A percentile compares a stretch with the other conserved stretches of the same genome.
Conservation (phyloP, 2,113 vertebrate species). For the Struthidea cinerea region DNA sequence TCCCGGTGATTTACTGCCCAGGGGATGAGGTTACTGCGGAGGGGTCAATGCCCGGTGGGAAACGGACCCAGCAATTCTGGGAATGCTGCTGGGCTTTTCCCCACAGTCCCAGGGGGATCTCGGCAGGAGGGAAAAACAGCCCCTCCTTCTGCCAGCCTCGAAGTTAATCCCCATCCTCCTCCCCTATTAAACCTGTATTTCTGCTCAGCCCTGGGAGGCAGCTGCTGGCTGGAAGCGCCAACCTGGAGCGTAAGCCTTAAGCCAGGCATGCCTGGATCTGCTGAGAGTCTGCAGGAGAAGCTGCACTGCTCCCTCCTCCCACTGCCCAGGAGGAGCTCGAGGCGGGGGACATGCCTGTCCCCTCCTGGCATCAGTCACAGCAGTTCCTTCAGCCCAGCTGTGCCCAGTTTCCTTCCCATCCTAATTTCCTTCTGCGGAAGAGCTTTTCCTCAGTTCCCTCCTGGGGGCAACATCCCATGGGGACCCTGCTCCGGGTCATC, state of each 20-base stretch:
- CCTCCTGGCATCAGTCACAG: not conserved
- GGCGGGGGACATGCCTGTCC: not conserved
- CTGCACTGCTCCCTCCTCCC: not conserved
- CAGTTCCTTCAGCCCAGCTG: not conserved
- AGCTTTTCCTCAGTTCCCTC: not conserved
- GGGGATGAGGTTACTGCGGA: not conserved
- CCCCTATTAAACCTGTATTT: conserved; percentile 26
- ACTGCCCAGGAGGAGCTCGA: not conserved
- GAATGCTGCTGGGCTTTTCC: not conserved
- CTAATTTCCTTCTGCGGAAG: not conserved
- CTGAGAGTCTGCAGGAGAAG: not conserved
- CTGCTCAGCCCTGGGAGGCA: not conserved
- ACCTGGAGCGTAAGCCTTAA: not conserved
- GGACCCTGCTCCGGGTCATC: not conserved
- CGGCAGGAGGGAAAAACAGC: not conserved
- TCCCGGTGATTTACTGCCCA: fast-evolving
- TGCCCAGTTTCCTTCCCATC: not conserved
- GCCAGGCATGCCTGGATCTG: conserved; percentile 27
- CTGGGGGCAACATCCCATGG: fast-evolving
- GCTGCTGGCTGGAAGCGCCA: not conserved
- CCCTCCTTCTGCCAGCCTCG: not conserved
- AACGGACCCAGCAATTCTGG: fast-evolving
- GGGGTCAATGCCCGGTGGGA: not conserved
- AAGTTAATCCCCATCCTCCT: not conserved
- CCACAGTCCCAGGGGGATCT: fast-evolving